Base-by-base conservation (phyloP, 2,888 invertebrate species). In the Cheilosia scutellata region DNA sequence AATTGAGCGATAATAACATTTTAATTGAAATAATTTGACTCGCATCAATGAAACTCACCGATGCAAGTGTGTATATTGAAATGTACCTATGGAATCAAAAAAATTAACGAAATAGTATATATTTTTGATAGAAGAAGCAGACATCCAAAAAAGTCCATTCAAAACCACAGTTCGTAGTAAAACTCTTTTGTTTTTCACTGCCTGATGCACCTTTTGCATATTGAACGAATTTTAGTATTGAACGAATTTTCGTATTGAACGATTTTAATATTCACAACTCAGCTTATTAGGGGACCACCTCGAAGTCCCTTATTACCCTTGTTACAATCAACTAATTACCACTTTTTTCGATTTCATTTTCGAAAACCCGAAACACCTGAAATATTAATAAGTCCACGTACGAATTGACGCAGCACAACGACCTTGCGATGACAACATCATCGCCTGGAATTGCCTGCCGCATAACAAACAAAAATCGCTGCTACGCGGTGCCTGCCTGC, bases 351-450 rank as follows among this genome's bases (percentile, higher is more conserved):
- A 47, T 47, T 40, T 42, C 37, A 57, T 58, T 58, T 51, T 58
- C 72, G 63, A 77, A 77, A 71, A 51, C 71, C 44, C 63, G 53
- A 70, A 63, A 51, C 71, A 71, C 63, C 58, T 51, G 49, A 70
- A 66, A 66, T 68, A 42, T 68, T 72, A 47, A 60, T 72, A 66
- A 66, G 55, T 29, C 58, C 72, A 72, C 49, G 51, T 58, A 29
- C 65, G 57, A 42, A 31, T 47, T 6, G 47, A 47, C 16, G 20
- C 76, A 76, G 86, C 75, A 27, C 86, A 86, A 72, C 86, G 86
- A 86, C 86, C 86, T 86, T 86, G 86, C 57, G 72, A 44, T 86
- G 86, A 86, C 86, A 77, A 86, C 80, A 82, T 68, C 80, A 82
- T 68, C 70, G 16, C 70, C 57, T 65, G 63, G 33, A 49, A 62